Evolutionary conservation across 2,797 vertebrate species (phyloP).

Genomic region (Podarcis siculus): DNA sequence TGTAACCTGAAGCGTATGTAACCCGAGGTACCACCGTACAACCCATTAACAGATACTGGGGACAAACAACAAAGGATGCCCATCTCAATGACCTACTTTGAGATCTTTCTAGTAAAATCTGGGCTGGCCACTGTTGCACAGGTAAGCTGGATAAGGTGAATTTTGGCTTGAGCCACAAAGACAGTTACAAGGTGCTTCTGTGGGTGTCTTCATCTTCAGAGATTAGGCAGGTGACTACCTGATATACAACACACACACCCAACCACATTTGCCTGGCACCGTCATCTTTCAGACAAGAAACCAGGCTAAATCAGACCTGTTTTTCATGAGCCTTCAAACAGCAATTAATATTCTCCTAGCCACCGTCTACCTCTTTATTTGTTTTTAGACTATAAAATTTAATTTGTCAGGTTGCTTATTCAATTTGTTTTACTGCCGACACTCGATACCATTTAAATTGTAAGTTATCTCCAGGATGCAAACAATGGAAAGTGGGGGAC

Average conservation of each 20-base stretch:
- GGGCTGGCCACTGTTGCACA: not conserved
- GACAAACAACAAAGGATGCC: not conserved
- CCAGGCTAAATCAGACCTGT: not conserved
- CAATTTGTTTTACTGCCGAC: not conserved
- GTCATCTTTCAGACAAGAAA: not conserved
- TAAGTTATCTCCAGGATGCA: not conserved
- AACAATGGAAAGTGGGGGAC: not conserved
- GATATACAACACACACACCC: not conserved
- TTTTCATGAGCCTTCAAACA: not conserved
- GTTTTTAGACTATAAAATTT: not conserved
- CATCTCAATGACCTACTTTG: not conserved
- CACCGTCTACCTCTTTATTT: not conserved
- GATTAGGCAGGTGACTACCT: not conserved
- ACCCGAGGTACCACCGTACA: too few relatives aligned
- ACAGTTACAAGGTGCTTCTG: not conserved
- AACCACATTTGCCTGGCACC: not conserved
- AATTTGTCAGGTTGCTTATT: constrained; percentile 1
- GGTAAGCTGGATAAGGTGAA: not conserved
- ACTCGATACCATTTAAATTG: not conserved
- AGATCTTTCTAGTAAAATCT: not conserved
- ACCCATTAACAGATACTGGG: not conserved
- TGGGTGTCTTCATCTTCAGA: not conserved
- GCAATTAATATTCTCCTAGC: constrained; percentile 23
- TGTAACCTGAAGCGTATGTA: too few relatives aligned
- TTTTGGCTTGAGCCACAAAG: not conserved